These are phyloP conservation scores for Paramisgurnus dabryanus DNA, from an alignment of 2,113 vertebrate species.

Conservation along the genomic window DNA sequence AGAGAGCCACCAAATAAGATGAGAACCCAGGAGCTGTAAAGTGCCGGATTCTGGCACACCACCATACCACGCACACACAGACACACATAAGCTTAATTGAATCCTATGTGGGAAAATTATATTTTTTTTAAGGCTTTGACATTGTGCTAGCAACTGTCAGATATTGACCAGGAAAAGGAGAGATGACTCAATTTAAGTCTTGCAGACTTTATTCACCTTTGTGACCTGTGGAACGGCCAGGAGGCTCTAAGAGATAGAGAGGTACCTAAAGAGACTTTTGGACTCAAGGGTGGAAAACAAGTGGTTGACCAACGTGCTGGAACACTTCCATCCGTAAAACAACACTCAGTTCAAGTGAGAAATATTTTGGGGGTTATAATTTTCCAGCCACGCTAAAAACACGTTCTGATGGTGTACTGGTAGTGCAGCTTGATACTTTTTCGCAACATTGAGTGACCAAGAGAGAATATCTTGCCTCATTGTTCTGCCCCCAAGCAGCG, in stretches of 20 bases:
- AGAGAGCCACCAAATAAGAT: conserved; percentile 45
- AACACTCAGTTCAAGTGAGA: too few relatives aligned
- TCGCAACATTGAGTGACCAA: too few relatives aligned
- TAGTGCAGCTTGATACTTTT: too few relatives aligned
- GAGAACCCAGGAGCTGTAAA: conserved; percentile 20
- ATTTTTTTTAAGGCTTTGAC: conserved; percentile 5
- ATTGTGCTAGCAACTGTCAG: conserved; percentile 11
- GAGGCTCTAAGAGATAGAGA: neutral
- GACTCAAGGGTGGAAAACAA: too few relatives aligned
- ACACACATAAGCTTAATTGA: conserved; percentile 24
- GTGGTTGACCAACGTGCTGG: too few relatives aligned
- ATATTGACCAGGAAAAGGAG: conserved; percentile 36
- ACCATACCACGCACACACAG: conserved; percentile 32
- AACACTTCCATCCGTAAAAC: too few relatives aligned
- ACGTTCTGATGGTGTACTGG: too few relatives aligned
- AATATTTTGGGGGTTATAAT: too few relatives aligned
- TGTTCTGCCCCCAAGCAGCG: too few relatives aligned
- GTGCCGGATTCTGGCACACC: conserved; percentile 37
- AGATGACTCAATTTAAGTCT: conserved; percentile 35
- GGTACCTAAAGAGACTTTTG: too few relatives aligned
- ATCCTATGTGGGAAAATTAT: conserved; percentile 37
- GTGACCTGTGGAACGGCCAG: neutral
- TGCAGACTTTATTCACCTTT: conserved; percentile 15
- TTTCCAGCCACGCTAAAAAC: too few relatives aligned
- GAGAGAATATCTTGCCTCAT: too few relatives aligned